Conservation (phyloP, 2,888 invertebrate species). For the Stenodema calcarata region DNA sequence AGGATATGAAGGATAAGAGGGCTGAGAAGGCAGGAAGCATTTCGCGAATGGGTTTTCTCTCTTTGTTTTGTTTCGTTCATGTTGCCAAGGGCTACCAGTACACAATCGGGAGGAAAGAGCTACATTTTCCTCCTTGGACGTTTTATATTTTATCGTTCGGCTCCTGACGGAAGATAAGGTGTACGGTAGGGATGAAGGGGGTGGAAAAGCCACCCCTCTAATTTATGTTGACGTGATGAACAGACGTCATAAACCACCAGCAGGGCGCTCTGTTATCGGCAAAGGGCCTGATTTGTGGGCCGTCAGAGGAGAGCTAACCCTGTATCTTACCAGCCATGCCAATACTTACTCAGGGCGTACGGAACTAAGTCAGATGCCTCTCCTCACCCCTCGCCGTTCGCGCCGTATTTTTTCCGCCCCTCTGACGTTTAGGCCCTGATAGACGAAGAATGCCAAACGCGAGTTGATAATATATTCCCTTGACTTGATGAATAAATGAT, state of each 20-base stretch:
- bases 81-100: constrained; percentile 1
- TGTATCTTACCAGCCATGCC: constrained; percentile 44
- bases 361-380: constrained; percentile 32
- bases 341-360: constrained; percentile 36
- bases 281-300: constrained; percentile 55
- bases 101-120: constrained; percentile 9
- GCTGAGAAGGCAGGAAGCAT: no score
- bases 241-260: constrained; percentile 59
- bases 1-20: no score
- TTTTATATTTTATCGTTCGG: constrained; percentile 50
- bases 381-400: not conserved
- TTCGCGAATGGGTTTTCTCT: no score
- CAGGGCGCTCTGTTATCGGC: constrained; percentile 55
- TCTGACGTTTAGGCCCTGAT: not conserved
- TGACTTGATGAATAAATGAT: not conserved
- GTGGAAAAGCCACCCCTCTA: constrained; percentile 42
- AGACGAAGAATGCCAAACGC: not conserved
- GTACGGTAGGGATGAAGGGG: constrained; percentile 16
- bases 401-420: not conserved
- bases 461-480: not conserved
- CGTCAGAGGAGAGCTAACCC: constrained; percentile 46
- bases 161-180: constrained; percentile 50
- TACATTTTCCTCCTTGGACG: constrained; percentile 47
- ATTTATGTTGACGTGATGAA: constrained; percentile 58
- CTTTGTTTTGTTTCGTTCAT: constrained; percentile 6